Evolutionary conservation across 2,888 invertebrate species (phyloP), one percentile per base, ranked within the genome.

Genomic region (Cistogaster globosa): DNA sequence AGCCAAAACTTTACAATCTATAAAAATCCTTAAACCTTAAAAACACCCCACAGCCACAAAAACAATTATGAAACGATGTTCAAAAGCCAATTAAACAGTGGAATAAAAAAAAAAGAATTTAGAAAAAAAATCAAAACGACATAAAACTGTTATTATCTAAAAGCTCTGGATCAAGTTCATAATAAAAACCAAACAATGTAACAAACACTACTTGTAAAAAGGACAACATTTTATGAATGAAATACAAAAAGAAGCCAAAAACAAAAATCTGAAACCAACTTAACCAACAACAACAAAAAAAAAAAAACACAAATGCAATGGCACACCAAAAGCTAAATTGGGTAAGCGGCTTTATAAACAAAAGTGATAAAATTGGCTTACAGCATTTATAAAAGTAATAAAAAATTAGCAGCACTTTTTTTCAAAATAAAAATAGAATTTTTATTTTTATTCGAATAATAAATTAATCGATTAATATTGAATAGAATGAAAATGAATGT

Each of bases 11-110:
- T 11, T 9, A 57, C 26, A 26, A 5, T 22, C 16, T 38, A 11
- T 5, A 18, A 48, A 72, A 57, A 36, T 48, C 72, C 36, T 26
- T n/a, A 72, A 72, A 51, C 22, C 60, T 51, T n/a, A 26, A 16
- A 53, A 74, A 63, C 26, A 26, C 26, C 12, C 53, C 62, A 62
- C 51, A 62, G 22, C 36, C 53, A 55, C 53, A 58, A 62, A 53
- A 62, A 63, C 38, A 53, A 38, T n/a, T 74, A 42, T 53, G 0
- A 63, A 18, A 38, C 62, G 26, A 38, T 42, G 51, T 53, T 42
- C 36, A 62, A 74, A 74, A 74, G 53, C 26, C 74, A 74, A 74
- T 74, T 74, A 72, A 72, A 63, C 74, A 74, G 22, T 12, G 26
- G n/a, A n/a, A n/a, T n/a, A n/a, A n/a, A n/a, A n/a, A n/a, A n/a